phyloP scores from a whole-genome alignment of 2,113 vertebrate genomes.

The Gymnobelideus leadbeateri region DNA sequence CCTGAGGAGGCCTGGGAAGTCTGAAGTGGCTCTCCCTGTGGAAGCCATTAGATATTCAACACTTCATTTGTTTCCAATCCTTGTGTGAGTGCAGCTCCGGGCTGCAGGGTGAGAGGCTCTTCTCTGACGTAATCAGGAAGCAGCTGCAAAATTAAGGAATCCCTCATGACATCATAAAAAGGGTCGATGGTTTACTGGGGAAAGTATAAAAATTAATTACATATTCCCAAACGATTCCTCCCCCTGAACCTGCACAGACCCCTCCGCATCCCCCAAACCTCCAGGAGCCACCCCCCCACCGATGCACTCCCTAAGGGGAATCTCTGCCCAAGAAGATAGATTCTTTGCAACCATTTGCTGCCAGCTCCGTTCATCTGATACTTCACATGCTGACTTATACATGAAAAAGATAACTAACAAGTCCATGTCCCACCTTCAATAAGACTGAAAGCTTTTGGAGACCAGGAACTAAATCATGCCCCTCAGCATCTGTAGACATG shows the following conservation, averaged over 20 bases:
- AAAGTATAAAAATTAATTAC: conserved; percentile 90
- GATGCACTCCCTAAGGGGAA: conserved; percentile 53
- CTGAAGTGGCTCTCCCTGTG: conserved; percentile 86
- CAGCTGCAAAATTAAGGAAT: conserved; percentile 92
- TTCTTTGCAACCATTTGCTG: conserved; percentile 14
- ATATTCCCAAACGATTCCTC: conserved; percentile 83
- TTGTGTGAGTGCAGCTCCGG: conserved; percentile 79
- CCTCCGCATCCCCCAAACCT: conserved; percentile 50
- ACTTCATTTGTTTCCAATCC: conserved; percentile 90
- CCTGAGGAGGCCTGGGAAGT: conserved; percentile 83
- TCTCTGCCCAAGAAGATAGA: conserved; percentile 47
- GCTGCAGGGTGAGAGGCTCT: conserved; percentile 85
- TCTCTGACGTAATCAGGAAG: conserved; percentile 91
- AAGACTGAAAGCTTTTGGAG: conserved; percentile 58
- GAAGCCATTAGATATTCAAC: conserved; percentile 90
- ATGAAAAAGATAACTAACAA: neutral
- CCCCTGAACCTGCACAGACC: conserved; percentile 66
- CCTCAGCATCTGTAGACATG: conserved; percentile 38
- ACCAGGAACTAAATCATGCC: conserved; percentile 54
- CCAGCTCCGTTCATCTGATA: conserved; percentile 33
- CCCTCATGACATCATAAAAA: conserved; percentile 91
- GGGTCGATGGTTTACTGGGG: conserved; percentile 88
- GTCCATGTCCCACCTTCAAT: neutral
- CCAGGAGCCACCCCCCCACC: conserved; percentile 53
- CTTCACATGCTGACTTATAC: conserved; percentile 33